phyloP scores from a whole-genome alignment of 2,797 vertebrate species.

The Dallia pectoralis region DNA sequence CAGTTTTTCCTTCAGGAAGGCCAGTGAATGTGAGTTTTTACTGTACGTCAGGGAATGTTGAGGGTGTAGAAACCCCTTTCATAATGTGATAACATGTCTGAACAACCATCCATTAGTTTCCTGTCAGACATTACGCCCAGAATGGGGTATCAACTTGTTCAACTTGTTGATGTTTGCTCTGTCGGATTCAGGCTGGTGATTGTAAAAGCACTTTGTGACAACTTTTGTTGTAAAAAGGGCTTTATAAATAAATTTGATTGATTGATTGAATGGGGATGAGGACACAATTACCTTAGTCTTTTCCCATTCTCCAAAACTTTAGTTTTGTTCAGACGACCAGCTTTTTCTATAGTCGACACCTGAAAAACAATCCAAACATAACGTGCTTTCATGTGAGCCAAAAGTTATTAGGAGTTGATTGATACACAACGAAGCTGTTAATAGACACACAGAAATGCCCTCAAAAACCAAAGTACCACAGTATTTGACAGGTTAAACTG shows the following conservation, averaged over 20 bases:
- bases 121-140: background rate
- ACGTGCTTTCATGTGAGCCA: background rate
- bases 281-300: slow-evolving; percentile 80
- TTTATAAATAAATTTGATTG: no score
- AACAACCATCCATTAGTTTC: background rate
- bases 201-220: no score
- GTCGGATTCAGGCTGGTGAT: no score
- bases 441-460: background rate
- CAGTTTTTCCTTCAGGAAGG: slow-evolving; percentile 84
- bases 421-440: background rate
- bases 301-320: slow-evolving; percentile 89
- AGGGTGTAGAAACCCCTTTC: background rate
- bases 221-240: no score
- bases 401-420: background rate
- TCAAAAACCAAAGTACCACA: background rate
- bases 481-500: background rate
- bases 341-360: slow-evolving; percentile 89
- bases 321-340: slow-evolving; percentile 90
- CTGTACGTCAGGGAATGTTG: background rate
- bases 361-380: slow-evolving; percentile 48
- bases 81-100: background rate
- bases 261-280: no score
- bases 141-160: no score
- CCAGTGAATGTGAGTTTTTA: slow-evolving; percentile 9
- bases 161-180: no score